Conservation (phyloP, 2,113 vertebrate genomes). For the Chionis minor region DNA sequence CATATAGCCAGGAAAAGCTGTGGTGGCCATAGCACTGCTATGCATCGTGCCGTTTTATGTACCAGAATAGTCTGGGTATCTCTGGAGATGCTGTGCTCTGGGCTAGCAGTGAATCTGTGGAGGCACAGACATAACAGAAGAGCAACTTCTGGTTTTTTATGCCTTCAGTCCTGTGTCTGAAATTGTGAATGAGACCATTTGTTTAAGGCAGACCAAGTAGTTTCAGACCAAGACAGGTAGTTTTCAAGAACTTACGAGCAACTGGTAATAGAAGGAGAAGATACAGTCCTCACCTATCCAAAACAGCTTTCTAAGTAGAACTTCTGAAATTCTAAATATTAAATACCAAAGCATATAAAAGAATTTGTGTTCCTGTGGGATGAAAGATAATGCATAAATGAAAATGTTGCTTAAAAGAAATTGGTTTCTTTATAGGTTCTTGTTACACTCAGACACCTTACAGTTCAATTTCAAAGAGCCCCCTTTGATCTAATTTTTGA, state of each 20-base stretch:
- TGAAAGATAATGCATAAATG: background rate
- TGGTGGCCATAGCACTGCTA: background rate
- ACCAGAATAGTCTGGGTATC: background rate
- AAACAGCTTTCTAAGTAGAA: background rate
- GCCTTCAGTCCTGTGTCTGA: background rate
- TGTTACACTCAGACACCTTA: background rate
- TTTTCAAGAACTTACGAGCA: background rate
- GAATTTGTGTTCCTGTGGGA: background rate
- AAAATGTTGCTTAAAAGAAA: background rate
- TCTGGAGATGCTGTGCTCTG: background rate
- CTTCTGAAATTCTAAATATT: background rate
- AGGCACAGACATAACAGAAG: background rate
- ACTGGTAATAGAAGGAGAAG: background rate
- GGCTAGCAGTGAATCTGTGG: background rate
- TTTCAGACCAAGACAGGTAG: background rate
- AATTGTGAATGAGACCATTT: background rate
- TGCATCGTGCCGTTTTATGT: background rate
- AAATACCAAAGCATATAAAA: background rate
- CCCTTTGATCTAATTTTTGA: background rate
- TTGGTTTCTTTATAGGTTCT: background rate
- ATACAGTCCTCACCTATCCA: background rate
- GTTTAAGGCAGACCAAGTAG: background rate
- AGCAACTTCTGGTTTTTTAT: background rate
- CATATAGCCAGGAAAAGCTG: background rate
- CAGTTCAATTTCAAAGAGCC: background rate